A percentile compares a stretch with the other conserved stretches of the same genome.
These are phyloP conservation scores for Chloroclystis v-ata DNA, from an alignment of 2,888 invertebrate genomes.

Conservation along the genomic window DNA sequence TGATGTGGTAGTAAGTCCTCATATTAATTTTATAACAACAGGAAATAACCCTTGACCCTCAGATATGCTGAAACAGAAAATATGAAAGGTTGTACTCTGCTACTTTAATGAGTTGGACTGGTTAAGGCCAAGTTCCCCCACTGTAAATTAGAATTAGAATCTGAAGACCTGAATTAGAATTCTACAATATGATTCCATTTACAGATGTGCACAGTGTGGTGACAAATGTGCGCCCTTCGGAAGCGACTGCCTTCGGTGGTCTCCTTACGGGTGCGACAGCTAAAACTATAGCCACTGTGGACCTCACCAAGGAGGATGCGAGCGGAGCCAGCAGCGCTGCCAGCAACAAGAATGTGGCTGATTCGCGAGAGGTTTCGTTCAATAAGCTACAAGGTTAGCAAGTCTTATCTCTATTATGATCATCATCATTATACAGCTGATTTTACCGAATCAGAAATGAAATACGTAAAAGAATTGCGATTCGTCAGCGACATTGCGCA, in stretches of 20 bases:
- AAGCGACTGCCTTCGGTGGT: constrained; percentile 85
- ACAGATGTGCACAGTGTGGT: constrained; percentile 74
- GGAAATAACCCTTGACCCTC: no score
- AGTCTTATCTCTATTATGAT: not conserved
- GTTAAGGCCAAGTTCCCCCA: no score
- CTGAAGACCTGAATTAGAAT: not conserved
- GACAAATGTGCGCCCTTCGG: constrained; percentile 81
- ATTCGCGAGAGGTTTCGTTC: constrained; percentile 85
- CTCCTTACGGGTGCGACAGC: constrained; percentile 80
- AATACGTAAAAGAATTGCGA: no score
- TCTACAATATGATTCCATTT: not conserved
- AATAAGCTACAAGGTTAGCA: constrained; percentile 82
- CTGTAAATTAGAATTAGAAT: no score
- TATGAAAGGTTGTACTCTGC: no score
- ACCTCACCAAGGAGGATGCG: constrained; percentile 79
- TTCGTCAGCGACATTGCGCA: no score
- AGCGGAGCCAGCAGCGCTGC: constrained; percentile 4
- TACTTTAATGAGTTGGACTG: no score
- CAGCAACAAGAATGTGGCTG: constrained; percentile 77
- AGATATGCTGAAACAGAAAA: no score
- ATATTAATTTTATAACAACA: no score
- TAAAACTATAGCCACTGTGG: constrained; percentile 75
- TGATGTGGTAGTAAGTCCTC: no score
- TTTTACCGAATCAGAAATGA: no score
- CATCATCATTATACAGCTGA: not conserved